Percentiles rank a stretch among this genome's conserved stretches.
These are phyloP conservation scores for Trachelipus rathkii DNA, from an alignment of 1,140 invertebrate species.

Conservation along the genomic window DNA sequence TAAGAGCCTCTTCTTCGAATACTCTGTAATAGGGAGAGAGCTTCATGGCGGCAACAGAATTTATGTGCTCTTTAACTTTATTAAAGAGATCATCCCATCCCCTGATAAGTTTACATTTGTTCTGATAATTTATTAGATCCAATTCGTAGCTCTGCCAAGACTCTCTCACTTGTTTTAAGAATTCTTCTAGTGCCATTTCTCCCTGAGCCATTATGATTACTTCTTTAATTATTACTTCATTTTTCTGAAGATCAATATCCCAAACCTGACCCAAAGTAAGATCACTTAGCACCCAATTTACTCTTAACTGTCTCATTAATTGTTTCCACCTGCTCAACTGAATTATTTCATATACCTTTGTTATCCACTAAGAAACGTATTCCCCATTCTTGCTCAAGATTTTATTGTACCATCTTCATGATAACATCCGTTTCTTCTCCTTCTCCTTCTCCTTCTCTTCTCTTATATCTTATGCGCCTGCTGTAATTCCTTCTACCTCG, in stretches of 20 bases:
- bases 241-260: constrained; percentile 93
- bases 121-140: constrained; percentile 97
- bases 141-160: constrained; percentile 98
- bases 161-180: constrained; percentile 96
- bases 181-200: constrained; percentile 99
- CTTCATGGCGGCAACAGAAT: constrained; percentile 99
- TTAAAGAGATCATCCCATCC: constrained; percentile 99
- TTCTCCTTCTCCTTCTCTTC: too few species aligned
- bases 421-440: too few species aligned
- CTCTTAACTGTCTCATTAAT: constrained; percentile 85
- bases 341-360: too few species aligned
- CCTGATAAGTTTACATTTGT: constrained; percentile 93
- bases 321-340: too few species aligned
- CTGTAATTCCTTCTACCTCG: too few species aligned
- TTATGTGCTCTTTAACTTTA: constrained; percentile 98
- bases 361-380: too few species aligned
- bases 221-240: constrained; percentile 91
- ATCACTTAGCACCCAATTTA: constrained; percentile 93
- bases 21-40: constrained; percentile 98
- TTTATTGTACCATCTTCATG: too few species aligned
- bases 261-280: constrained; percentile 96
- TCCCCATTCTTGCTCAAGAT: too few species aligned
- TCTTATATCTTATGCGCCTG: too few species aligned
- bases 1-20: constrained; percentile 97
- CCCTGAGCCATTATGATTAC: constrained; percentile 96